Base-by-base conservation (phyloP, 2,797 vertebrate genomes). In the Pteropus rufus region DNA sequence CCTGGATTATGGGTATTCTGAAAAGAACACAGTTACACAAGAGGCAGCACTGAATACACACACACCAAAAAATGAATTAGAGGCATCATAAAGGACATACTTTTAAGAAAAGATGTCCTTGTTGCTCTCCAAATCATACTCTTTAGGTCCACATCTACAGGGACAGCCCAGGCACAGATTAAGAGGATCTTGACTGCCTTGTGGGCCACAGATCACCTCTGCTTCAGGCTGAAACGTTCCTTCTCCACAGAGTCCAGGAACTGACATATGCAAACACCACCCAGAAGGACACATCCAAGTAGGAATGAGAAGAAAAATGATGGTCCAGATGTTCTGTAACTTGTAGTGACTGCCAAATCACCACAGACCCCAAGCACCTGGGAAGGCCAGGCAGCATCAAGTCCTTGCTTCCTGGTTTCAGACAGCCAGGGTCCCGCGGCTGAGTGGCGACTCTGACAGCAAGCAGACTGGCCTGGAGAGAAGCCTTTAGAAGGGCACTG, bases 291-390 rank as follows among this genome's bases (percentile, higher is more conserved):
- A 97, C 1, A 62, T 95, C 83, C 95, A 97, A 95, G 89, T 95
- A 96, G 76, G 67, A 97, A 97, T 44, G 75, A 95, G 96, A 97
- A 94, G 96, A 97, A 97, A 98, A 97, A 97, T 95, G 97, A 98
- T 96, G 96, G 96, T 87, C 94, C 97, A 97, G 97, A 97, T 98
- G 97, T 97, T 97, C 92, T 94, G 49, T 86, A 94, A 95, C 91
- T 96, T 89, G 89, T 44, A 97, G 64, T 36, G 79, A 93, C 91
- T 97, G 97, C 97, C 96, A 97, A 97, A 97, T 97, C 93, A 89
- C 87, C 87, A 93, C 11, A 86, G 96, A 97, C 94, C 89, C 90
- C 56, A 84, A 97, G 96, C 94, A 97, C 97, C 97, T 96, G 95
- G 96, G 95, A 97, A 83, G 83, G 92, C 96, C 91, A 72, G 64